These are phyloP conservation scores for Steinernema carpocapsae DNA, from an alignment of 2,888 invertebrate species.

Conservation along the genomic window DNA sequence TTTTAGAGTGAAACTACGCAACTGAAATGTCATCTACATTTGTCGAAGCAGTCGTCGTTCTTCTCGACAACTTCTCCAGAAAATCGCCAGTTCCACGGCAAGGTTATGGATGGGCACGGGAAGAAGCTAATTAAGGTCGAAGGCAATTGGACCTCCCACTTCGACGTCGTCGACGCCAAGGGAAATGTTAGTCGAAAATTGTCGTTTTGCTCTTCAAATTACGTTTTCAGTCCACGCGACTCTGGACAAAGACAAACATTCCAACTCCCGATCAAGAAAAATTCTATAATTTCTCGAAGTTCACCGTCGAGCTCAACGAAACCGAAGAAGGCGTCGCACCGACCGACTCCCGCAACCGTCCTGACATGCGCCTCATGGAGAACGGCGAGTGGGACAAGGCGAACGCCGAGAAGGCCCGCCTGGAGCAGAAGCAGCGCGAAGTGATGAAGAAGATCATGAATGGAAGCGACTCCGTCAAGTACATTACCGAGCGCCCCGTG, in stretches of 20 bases:
- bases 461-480: neutral
- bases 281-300: constrained; percentile 89
- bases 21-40: neutral
- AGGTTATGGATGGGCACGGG: neutral
- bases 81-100: neutral
- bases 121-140: neutral
- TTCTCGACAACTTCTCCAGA: neutral
- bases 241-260: neutral
- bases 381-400: constrained; percentile 85
- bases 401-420: constrained; percentile 10
- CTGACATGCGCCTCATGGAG: constrained; percentile 86
- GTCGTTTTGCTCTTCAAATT: neutral
- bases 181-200: neutral
- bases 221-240: neutral
- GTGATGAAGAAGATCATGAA: neutral
- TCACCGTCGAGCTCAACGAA: constrained; percentile 86
- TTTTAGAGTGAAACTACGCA: constrained; percentile 2
- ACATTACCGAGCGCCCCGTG: neutral
- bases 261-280: constrained; percentile 72
- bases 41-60: constrained; percentile 25
- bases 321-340: constrained; percentile 73
- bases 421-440: constrained; percentile 30
- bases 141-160: constrained; percentile 14
- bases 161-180: neutral
- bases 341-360: constrained; percentile 86